phyloP scores from a whole-genome alignment of 2,888 invertebrate species.

The Tipula helvola region DNA sequence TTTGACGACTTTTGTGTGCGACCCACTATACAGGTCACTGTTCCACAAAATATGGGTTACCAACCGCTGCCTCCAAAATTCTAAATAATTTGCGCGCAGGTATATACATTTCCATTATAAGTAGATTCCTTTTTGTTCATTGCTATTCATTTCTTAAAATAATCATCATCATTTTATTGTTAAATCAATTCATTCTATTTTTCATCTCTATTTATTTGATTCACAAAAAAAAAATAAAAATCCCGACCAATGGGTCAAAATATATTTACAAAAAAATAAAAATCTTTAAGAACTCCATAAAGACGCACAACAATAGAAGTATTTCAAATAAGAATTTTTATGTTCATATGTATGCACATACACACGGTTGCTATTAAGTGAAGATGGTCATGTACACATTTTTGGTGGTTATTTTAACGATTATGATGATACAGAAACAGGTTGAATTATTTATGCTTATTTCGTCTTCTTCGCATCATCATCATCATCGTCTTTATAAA shows the following conservation, averaged over 20 bases:
- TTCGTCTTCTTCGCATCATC: not conserved
- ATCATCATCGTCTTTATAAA: not conserved
- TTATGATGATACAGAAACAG: not conserved
- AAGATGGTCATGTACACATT: not conserved
- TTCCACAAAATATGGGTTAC: not conserved
- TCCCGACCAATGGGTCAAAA: not conserved
- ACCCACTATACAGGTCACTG: not conserved
- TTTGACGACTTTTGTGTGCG: too few species aligned
- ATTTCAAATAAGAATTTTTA: not conserved
- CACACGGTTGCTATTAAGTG: not conserved
- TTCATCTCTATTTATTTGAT: not conserved
- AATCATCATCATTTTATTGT: not conserved
- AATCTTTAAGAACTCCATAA: not conserved
- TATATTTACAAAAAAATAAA: not conserved
- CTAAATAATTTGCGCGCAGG: not conserved
- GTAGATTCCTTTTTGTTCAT: not conserved
- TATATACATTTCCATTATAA: not conserved
- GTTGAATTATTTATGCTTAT: constrained; percentile 4
- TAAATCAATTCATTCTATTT: not conserved
- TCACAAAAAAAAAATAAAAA: not conserved
- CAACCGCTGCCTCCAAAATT: not conserved
- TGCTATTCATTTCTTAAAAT: not conserved
- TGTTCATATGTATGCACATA: not conserved
- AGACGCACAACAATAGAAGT: not conserved
- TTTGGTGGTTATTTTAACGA: not conserved